Evolutionary conservation across 2,797 vertebrate genomes (phyloP), one percentile per base, ranked within the genome.

Genomic region (Meriones psammophilus): DNA sequence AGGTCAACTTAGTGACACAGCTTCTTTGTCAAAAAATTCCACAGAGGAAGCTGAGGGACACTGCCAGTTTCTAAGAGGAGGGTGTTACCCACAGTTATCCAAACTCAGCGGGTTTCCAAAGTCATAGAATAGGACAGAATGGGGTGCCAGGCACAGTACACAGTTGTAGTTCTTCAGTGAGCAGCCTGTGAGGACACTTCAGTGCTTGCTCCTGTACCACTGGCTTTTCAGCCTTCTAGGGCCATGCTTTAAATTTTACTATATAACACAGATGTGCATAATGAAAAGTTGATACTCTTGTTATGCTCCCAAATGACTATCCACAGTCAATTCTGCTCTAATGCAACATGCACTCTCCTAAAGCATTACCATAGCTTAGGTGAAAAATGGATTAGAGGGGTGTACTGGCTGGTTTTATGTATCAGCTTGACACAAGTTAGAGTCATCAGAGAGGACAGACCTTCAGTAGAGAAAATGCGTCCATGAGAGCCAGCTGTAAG

Each of bases 81-180:
- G 30, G 9, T 36, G 4, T 42, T 39, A 56, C 17, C 39, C 39
- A 20, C 14, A 4, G 1, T 79, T 74, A 46, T 8, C n/a, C 28
- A 68, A 36, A 89, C 39, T 76, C 42, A 7, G 36, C 33, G 8
- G 5, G 24, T 69, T 36, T 33, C 87, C 13, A 24, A 12, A 79
- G 5, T 46, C 28, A 4, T 0, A 36, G 62, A 3, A 13, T n/a
- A 26, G 14, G 3, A 0, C 24, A 10, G 1, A 5, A 1, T 66
- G 58, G 56, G 39, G 15, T 3, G 28, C 28, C 17, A 2, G 30
- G 6, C 18, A 50, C 3, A 39, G 13, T 20, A 20, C 8, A 4
- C 36, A 46, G 26, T 13, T 46, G 46, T 15, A n/a, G 14, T 7
- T 9, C 18, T 26, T n/a, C 46, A 56, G 30, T 54, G 30, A 68